A percentile compares a stretch with the other conserved stretches of the same genome.
These are phyloP conservation scores for Hypsibius dujardini DNA, from an alignment of 1,140 invertebrate genomes.

Conservation along the genomic window DNA sequence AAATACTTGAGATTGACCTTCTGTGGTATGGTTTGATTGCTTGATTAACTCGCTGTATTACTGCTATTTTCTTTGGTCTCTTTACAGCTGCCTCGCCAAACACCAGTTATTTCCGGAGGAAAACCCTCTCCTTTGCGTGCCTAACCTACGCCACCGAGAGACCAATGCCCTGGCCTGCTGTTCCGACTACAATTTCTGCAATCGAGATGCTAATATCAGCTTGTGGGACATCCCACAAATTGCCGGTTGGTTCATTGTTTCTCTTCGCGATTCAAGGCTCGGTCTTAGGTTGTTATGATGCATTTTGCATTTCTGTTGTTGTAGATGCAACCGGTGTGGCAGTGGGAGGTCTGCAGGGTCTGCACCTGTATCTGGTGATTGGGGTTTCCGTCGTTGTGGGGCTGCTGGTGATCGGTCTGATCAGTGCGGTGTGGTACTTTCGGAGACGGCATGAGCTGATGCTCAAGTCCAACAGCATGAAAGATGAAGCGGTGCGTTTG, in stretches of 20 bases:
- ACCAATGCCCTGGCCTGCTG: constrained; percentile 37
- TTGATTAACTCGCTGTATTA: too few relatives aligned
- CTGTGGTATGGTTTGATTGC: too few relatives aligned
- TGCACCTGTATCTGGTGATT: constrained; percentile 8
- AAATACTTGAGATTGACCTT: too few relatives aligned
- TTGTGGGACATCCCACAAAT: too few relatives aligned
- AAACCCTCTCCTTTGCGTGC: constrained; percentile 36
- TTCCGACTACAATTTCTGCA: constrained; percentile 48
- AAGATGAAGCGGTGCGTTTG: constrained; percentile 15
- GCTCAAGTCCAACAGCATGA: constrained; percentile 1
- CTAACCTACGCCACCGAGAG: constrained; percentile 28
- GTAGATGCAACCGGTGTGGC: too few relatives aligned
- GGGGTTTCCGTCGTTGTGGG: constrained; percentile 12
- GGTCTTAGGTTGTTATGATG: too few relatives aligned
- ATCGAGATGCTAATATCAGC: constrained; percentile 36
- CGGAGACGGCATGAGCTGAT: neutral
- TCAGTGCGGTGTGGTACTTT: neutral
- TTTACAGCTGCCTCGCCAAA: constrained; percentile 40
- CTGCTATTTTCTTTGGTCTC: too few relatives aligned
- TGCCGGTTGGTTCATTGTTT: too few relatives aligned
- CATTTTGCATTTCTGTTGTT: too few relatives aligned
- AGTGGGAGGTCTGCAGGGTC: too few relatives aligned
- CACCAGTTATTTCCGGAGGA: constrained; percentile 36
- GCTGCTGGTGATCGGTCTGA: neutral
- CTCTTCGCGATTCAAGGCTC: too few relatives aligned